Base-by-base conservation (phyloP, 2,797 vertebrate species). In the Botia almorhae region DNA sequence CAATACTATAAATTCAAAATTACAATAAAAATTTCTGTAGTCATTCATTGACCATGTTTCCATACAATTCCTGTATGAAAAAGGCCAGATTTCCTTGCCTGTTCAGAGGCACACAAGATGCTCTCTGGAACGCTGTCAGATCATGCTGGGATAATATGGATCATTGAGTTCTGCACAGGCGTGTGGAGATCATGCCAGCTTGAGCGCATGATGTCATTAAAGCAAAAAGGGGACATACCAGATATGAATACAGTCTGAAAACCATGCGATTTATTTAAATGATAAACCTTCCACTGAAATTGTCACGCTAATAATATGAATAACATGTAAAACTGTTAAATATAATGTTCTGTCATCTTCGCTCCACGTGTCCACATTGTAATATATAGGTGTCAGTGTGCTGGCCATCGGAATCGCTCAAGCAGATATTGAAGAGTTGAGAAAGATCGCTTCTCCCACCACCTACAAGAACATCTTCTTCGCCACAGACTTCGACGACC, bases 401-500 rank as follows among this genome's bases (percentile, higher is more conserved):
- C 85, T 97, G 83, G 91, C 93, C 0, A 89, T 98, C 19, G 96
- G 96, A 0, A 93, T 98, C 33, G 91, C 90, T 0, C 93, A 93
- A 29, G 96, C 96, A 14, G 95, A 96, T 75, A 85, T 92, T 0
- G 53, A 90, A 21, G 96, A 97, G 87, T 89, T 97, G 81, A 92
- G 84, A 76, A 92, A 84, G 86, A 94, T 97, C 3, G 86, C 93
- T n/a, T 86, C 94, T 16, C 92, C 95, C 26, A 89, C 92, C 81
- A 92, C 88, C 84, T 94, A 95, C 86, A 93, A 92, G 87, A 92
- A 96, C 0, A 69, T 96, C 82, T 98, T 97, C 90, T 96, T 91
- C 0, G 85, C 93, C 19, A 88, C 86, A n/a, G 94, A 94, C 0
- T 97, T 98, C 0, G 93, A 96, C 0, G 95, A 96, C 78, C 94